Conservation (phyloP, 1,140 invertebrate genomes). For the Augochlora pura region DNA sequence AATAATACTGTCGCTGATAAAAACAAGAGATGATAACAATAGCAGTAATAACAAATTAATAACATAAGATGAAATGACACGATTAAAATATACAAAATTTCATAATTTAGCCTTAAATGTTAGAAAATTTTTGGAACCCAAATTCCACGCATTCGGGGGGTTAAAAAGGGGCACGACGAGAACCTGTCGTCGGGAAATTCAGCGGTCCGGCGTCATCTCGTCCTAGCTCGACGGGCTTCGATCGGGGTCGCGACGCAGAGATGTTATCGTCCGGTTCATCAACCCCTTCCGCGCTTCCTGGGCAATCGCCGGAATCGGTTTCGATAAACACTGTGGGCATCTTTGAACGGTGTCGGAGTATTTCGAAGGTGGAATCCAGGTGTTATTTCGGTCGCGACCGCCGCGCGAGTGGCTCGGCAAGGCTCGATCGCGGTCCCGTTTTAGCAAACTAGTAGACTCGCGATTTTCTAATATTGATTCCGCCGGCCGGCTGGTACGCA, state of each 20-base stretch:
- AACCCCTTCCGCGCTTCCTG: background rate
- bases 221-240: background rate
- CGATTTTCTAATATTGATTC: slow-evolving; percentile 57
- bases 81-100: no score
- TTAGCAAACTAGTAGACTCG: slow-evolving; percentile 2
- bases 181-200: no score
- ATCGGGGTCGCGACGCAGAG: background rate
- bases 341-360: background rate
- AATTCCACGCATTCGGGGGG: no score
- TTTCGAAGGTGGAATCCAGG: slow-evolving; percentile 12
- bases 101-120: no score
- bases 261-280: slow-evolving; percentile 2
- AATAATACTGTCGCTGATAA: no score
- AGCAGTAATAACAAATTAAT: no score
- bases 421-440: slow-evolving; percentile 38
- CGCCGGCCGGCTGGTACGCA: slow-evolving; percentile 26
- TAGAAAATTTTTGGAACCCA: no score
- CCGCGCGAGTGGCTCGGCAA: background rate
- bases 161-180: no score
- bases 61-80: no score
- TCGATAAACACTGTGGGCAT: background rate
- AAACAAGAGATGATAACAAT: no score
- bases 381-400: background rate
- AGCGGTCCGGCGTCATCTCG: no score
- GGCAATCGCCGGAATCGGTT: background rate